phyloP scores from a whole-genome alignment of 2,888 invertebrate genomes.

The Heliconius ismenius region DNA sequence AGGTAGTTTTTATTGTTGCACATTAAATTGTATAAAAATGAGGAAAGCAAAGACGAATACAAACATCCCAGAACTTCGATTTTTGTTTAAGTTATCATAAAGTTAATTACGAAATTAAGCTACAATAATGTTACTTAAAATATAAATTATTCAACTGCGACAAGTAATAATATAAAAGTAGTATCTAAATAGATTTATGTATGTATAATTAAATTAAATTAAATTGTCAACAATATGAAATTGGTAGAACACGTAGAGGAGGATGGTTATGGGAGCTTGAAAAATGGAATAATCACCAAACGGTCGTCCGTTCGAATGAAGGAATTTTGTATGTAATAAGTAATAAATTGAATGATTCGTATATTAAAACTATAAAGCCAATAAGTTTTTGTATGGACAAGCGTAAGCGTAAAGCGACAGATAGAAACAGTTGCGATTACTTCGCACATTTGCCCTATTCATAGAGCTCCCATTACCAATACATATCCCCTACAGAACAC shows the following conservation, averaged over 20 bases:
- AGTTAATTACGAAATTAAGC: conserved; percentile 41
- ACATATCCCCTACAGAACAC: conserved; percentile 26
- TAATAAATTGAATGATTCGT: not conserved
- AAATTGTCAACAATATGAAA: conserved; percentile 17
- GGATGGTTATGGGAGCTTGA: conserved; percentile 38
- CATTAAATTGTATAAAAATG: not conserved
- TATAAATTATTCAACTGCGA: conserved; percentile 20
- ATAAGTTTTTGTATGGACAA: conserved; percentile 30
- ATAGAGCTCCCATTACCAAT: conserved; percentile 41
- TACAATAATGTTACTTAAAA: conserved; percentile 35
- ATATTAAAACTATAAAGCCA: conserved; percentile 28
- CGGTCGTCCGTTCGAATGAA: not conserved
- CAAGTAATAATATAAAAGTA: conserved; percentile 23
- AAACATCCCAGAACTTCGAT: conserved; percentile 32
- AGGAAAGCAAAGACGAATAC: conserved; percentile 23
- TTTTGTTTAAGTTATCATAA: conserved; percentile 24
- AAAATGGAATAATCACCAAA: conserved; percentile 22
- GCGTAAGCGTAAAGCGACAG: conserved; percentile 42
- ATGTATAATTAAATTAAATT: not conserved
- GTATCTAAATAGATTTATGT: conserved; percentile 8
- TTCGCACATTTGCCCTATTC: conserved; percentile 12
- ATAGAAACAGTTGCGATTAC: conserved; percentile 30
- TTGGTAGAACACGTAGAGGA: conserved; percentile 29
- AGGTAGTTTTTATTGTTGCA: not conserved
- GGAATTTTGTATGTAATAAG: conserved; percentile 16